Base-by-base conservation (phyloP, 2,113 vertebrate species). In the Rallus limicola region DNA sequence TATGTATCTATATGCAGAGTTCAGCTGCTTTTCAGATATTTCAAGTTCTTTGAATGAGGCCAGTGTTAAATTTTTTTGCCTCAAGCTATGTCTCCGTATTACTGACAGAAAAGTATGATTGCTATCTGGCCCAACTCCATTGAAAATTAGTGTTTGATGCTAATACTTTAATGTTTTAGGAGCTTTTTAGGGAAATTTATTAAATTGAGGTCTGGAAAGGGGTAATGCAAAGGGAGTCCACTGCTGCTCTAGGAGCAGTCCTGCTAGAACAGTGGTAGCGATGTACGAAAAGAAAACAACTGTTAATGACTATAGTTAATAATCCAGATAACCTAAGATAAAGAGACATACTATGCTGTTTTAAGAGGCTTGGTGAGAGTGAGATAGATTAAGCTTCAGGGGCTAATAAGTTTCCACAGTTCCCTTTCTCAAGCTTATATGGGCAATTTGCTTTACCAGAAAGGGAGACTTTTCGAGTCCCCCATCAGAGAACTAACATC, bases 41-140 rank as follows among this genome's bases (percentile, higher is more conserved):
- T 95, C 46, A 68, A 72, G 59, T 82, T 77, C 83, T 96, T 70
- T 86, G 38, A 93, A 93, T 88, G 31, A 95, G 31, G 15, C 67
- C 6, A 13, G 12, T 72, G n/a, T 59, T 81, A 50, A 56, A 10
- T 42, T 82, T 53, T 82, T 93, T 90, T 87, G 52, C 60, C 81
- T 95, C 29, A 63, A 93, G 34, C 60, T 71, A 56, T 0, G 0
- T 85, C 59, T 94, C 16, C 58, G 89, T 92, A 86, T 64, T 80
- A 92, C 29, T 80, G 58, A 82, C 40, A 65, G 48, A 76, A n/a
- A 38, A 88, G 6, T 38, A 21, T 0, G 1, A 93, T 40, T 91
- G 16, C 42, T 58, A 5, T 85, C 40, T 91, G 19, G 9, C 34
- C 71, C 60, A 92, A 11, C 50, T 91, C 40, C 13, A 52, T 1